Base-by-base conservation (phyloP, 2,113 vertebrate genomes). In the Ailuropoda melanoleuca region DNA sequence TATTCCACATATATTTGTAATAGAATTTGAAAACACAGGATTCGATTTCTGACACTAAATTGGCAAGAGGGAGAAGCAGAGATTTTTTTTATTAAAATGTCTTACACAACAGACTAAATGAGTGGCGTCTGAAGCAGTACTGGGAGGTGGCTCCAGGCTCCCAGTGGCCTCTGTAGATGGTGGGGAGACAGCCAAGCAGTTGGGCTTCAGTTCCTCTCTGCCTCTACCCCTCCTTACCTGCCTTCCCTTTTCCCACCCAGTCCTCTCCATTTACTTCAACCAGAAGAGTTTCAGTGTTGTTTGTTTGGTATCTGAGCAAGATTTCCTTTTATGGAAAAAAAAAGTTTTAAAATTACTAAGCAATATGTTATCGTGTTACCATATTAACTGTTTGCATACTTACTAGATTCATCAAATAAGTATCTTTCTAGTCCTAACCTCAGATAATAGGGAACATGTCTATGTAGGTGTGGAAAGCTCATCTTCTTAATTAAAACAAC, bases 281-380 rank as follows among this genome's bases (percentile, higher is more conserved):
- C 31, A 31, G 29, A 53, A 60, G 24, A 89, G 3, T 46, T 89
- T 74, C 23, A 23, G 0, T 77, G 26, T 89, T 66, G n/a, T 90
- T 90, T 37, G 24, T 60, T 93, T n/a, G 8, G 4, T 83, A 88
- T 90, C 39, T 89, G 31, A 93, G 29, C 10, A 96, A 88, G 34
- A 53, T 87, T 97, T 83, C 1, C n/a, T 84, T 94, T 87, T 53
- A 66, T 94, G 29, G 66, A 68, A 92, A 84, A 26, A 81, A 62
- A 43, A 37, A 14, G 1, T 18, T 89, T 78, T 48, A 29, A 96
- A 96, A 78, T 64, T 29, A 55, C 12, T 62, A 53, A 39, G 13
- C 17, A 92, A 55, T 19, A 46, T 24, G 34, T 80, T 80, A 80
- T 34, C 12, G 12, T 84, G 17, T 72, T 86, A 72, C 80, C 21